Evolutionary conservation across 1,140 invertebrate genomes (phyloP), one percentile per base, ranked within the genome.

Genomic region (Drosophila navojoa): DNA sequence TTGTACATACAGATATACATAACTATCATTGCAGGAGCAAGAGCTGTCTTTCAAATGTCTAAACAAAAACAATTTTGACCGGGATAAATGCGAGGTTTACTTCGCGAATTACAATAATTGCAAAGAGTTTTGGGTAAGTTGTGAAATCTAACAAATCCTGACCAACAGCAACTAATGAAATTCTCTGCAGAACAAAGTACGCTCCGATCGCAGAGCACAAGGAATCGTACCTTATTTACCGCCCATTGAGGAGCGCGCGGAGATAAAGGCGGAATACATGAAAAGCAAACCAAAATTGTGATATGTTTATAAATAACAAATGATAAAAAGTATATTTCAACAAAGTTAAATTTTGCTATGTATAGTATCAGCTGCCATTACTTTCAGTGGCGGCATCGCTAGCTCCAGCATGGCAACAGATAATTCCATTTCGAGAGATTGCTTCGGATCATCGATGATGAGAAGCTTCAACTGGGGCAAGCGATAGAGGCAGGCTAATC

Each of bases 21-120:
- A 0, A 2, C 19, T 52, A 13, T 35, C 1, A 13, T 91, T 91
- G 76, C 71, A 94, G 93, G 94, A 95, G 90, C 94, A 95, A 79
- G 91, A 94, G 57, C 73, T 93, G 54, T 94, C 94, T 3, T 94
- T 93, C 70, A 93, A 93, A 84, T 95, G 95, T 75, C 90, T 95
- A 29, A 92, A 93, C 77, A 93, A 94, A 76, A 94, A 94, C 89
- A 93, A 93, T 68, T 95, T 93, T 79, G 92, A 94, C 71, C 93
- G 93, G 52, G 93, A 93, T n/a, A 94, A 94, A 82, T 95, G 95
- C 77, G 92, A 93, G 85, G 67, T 93, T 4, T 93, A 94, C 81
- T 95, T 95, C 76, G 94, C 94, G 44, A 95, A 95, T 76, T 95
- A 95, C 71, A 95, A 95, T 40, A 93, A 93, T 40, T 95, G 95